A percentile compares a stretch with the other conserved stretches of the same genome.
Evolutionary conservation across 1,140 invertebrate genomes (phyloP).

Genomic region (Drosophila kurseongensis): DNA sequence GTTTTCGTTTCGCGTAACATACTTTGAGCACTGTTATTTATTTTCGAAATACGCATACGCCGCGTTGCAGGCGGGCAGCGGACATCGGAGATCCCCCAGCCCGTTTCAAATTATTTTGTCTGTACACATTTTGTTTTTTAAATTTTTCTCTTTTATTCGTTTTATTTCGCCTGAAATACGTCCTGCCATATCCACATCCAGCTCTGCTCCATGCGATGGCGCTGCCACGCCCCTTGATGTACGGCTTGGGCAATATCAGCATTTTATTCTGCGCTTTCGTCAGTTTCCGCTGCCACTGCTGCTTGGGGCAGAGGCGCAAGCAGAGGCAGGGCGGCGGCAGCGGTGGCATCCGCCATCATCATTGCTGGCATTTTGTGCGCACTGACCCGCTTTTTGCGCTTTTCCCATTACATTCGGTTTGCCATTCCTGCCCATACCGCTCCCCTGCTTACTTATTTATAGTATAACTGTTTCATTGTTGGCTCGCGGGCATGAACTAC

Average conservation of each 20-base stretch:
- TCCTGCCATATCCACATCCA: slow-evolving; percentile 3
- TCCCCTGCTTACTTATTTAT: slow-evolving; percentile 73
- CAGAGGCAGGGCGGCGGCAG: slow-evolving; percentile 14
- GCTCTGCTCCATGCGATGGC: background rate
- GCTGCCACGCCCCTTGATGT: slow-evolving; percentile 35
- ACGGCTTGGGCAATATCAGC: slow-evolving; percentile 71
- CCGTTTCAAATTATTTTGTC: slow-evolving; percentile 57
- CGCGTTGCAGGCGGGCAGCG: slow-evolving; percentile 29
- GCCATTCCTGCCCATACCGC: slow-evolving; percentile 40
- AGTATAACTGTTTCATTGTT: slow-evolving; percentile 82
- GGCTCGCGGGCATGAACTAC: slow-evolving; percentile 76
- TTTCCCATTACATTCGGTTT: slow-evolving; percentile 77
- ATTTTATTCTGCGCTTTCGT: slow-evolving; percentile 71
- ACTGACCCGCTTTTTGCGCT: slow-evolving; percentile 77
- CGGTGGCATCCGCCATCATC: slow-evolving; percentile 69
- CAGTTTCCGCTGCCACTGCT: slow-evolving; percentile 54
- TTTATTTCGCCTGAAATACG: slow-evolving; percentile 73
- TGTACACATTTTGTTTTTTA: slow-evolving; percentile 36
- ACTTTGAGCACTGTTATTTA: slow-evolving; percentile 64
- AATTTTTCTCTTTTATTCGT: slow-evolving; percentile 46
- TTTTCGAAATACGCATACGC: slow-evolving; percentile 64
- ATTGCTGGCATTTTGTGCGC: slow-evolving; percentile 76
- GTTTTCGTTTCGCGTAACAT: slow-evolving; percentile 42
- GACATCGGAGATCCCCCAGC: slow-evolving; percentile 1
- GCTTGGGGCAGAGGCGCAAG: slow-evolving; percentile 2